Percentiles rank a stretch among this genome's conserved stretches.
These are phyloP conservation scores for Phalacrocorax pelagicus DNA, from an alignment of 2,113 vertebrate genomes.

Conservation along the genomic window DNA sequence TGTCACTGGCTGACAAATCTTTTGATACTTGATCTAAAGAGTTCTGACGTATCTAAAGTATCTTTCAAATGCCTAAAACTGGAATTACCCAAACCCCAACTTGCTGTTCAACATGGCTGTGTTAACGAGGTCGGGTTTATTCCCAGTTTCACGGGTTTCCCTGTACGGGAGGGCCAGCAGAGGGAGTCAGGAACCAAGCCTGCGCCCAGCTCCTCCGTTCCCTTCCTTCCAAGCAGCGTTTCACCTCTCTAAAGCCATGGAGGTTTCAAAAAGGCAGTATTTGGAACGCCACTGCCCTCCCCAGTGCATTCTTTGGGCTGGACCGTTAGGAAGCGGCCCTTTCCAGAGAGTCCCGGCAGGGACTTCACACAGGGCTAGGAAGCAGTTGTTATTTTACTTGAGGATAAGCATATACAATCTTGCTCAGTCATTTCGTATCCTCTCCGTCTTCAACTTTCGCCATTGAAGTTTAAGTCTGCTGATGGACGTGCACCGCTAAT, in stretches of 20 bases:
- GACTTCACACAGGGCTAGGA: background rate
- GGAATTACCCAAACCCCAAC: background rate
- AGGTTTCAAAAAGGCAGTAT: background rate
- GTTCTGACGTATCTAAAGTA: background rate
- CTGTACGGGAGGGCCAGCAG: conserved; percentile 14
- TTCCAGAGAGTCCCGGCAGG: background rate
- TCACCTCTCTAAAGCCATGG: background rate
- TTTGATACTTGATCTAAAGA: background rate
- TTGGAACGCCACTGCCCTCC: background rate
- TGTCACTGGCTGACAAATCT: background rate
- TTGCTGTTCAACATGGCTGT: background rate
- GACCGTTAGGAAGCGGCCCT: background rate
- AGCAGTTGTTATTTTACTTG: background rate
- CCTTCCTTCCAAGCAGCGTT: background rate
- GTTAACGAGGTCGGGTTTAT: fast-evolving
- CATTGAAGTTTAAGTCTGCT: background rate
- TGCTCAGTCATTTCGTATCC: background rate
- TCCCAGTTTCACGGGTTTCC: background rate
- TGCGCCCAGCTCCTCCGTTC: background rate
- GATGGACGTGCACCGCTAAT: fast-evolving
- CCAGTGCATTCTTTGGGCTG: background rate
- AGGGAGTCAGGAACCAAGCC: conserved; percentile 32
- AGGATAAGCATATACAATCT: background rate
- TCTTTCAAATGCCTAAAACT: background rate
- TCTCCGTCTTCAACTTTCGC: background rate